Percentiles rank a stretch among this genome's conserved stretches.
phyloP scores from a whole-genome alignment of 2,113 vertebrate species.

The Rhineura floridana region DNA sequence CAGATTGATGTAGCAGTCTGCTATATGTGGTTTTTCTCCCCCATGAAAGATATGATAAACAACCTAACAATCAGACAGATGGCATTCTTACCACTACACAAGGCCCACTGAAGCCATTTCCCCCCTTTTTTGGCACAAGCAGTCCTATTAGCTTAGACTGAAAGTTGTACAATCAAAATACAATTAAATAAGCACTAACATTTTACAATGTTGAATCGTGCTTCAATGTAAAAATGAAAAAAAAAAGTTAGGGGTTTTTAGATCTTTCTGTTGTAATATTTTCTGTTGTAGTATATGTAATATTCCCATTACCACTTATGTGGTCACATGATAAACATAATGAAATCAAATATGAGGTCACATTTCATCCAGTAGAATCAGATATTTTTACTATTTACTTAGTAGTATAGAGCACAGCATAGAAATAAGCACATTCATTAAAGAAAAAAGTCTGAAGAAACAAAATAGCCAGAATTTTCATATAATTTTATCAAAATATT shows the following conservation, averaged over 20 bases:
- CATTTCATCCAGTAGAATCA: neutral
- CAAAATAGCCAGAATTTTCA: neutral
- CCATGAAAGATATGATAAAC: constrained; percentile 29
- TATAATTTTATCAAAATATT: neutral
- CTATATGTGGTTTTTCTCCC: constrained; percentile 12
- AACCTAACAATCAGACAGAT: constrained; percentile 22
- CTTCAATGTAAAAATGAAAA: constrained; percentile 28
- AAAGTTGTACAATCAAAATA: constrained; percentile 36
- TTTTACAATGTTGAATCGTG: constrained; percentile 36
- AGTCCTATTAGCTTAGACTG: constrained; percentile 32
- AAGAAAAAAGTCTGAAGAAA: neutral
- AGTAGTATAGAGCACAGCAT: neutral
- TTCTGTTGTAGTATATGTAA: neutral
- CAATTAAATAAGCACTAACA: constrained; percentile 31
- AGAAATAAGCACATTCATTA: neutral
- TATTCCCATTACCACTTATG: neutral
- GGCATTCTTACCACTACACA: constrained; percentile 23
- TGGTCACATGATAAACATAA: neutral
- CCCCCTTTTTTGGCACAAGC: constrained; percentile 40
- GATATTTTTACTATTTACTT: neutral
- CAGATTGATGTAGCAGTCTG: neutral
- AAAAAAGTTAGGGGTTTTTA: neutral
- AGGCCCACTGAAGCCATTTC: constrained; percentile 33
- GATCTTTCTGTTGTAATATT: neutral
- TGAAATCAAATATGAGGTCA: neutral